Evolutionary conservation across 2,113 vertebrate species (phyloP).

Genomic region (Strix aluco): DNA sequence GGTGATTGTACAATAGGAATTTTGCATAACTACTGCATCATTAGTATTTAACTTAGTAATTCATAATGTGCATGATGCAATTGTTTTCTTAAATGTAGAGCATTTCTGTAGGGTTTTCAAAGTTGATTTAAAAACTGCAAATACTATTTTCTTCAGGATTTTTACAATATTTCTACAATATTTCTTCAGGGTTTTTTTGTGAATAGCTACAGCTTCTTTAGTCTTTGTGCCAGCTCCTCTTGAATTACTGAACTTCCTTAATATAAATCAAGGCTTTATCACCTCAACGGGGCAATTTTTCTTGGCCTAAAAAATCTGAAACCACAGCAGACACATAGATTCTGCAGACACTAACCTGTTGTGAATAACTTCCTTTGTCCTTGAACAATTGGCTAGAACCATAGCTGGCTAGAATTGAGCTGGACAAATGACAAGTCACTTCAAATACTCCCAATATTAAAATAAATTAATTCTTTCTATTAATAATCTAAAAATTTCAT

Average conservation of each 20-base stretch:
- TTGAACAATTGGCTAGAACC: not conserved
- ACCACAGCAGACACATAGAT: not conserved
- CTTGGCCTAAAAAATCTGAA: not conserved
- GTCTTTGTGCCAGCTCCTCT: not conserved
- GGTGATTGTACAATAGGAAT: not conserved
- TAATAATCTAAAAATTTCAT: not conserved
- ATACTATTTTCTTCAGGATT: not conserved
- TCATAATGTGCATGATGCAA: not conserved
- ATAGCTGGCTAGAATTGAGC: not conserved
- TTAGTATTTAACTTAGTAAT: not conserved
- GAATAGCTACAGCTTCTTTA: not conserved
- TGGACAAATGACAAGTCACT: not conserved
- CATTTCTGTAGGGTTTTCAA: not conserved
- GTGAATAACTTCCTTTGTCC: not conserved
- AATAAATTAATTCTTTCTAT: not conserved
- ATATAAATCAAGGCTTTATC: not conserved
- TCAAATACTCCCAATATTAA: not conserved
- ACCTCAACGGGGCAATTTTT: not conserved
- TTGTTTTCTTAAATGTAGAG: not conserved
- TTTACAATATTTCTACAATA: not conserved
- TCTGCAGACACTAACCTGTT: not conserved
- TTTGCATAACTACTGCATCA: not conserved
- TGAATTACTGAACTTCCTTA: not conserved
- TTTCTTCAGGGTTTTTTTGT: not conserved
- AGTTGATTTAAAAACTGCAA: not conserved